A percentile compares a stretch with the other conserved stretches of the same genome.
Evolutionary conservation across 2,113 vertebrate species (phyloP).

Genomic region (Pelodiscus sinensis): DNA sequence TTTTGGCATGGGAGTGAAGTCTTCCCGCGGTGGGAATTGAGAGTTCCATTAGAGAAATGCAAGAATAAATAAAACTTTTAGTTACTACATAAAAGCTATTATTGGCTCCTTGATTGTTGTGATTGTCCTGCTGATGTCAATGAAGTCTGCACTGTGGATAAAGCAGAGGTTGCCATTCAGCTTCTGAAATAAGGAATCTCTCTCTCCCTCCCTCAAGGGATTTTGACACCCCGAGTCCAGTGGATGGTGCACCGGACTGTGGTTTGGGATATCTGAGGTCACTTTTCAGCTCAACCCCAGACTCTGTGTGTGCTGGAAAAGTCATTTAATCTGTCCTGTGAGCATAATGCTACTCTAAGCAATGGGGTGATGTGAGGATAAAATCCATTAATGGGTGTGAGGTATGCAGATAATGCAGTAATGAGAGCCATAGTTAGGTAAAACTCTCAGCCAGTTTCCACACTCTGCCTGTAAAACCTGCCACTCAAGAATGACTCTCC

Average conservation of each 20-base stretch:
- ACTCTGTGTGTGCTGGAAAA: background rate
- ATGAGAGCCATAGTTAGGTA: background rate
- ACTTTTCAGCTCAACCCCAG: background rate
- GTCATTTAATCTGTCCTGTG: background rate
- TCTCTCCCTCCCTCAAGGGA: background rate
- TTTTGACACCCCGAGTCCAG: background rate
- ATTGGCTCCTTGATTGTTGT: background rate
- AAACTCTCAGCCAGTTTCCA: background rate
- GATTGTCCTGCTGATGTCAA: background rate
- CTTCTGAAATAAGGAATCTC: background rate
- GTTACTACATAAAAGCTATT: background rate
- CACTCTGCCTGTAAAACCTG: background rate
- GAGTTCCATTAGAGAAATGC: too few species aligned
- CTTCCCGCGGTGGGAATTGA: background rate
- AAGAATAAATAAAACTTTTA: background rate
- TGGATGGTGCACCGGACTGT: background rate
- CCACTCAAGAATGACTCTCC: background rate
- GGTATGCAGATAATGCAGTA: background rate
- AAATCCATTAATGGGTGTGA: background rate
- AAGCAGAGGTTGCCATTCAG: background rate
- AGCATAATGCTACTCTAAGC: background rate
- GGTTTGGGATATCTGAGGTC: background rate
- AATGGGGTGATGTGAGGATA: background rate
- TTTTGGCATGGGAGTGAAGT: background rate
- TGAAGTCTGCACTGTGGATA: background rate